Evolutionary conservation across 2,113 vertebrate species (phyloP).

Genomic region (Atractosteus spatula): DNA sequence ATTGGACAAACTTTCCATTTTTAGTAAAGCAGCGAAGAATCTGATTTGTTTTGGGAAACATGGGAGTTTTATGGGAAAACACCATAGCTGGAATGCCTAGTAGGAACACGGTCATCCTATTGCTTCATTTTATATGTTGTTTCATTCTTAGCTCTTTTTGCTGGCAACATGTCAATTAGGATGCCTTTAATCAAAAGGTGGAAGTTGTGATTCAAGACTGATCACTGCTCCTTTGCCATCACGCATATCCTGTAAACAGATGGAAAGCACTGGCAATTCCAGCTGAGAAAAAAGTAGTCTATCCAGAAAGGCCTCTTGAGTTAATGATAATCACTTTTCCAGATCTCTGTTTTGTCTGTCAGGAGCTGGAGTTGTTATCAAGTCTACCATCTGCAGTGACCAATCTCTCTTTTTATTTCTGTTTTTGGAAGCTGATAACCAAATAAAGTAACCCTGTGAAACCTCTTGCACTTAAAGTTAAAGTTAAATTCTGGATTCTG

Average conservation of each 20-base stretch:
- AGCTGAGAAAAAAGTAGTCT: background rate
- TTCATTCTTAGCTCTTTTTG: background rate
- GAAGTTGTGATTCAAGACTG: constrained; percentile 11
- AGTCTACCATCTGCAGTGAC: constrained; percentile 9
- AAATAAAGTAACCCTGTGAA: constrained; percentile 6
- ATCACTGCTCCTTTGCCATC: background rate
- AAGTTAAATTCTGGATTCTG: background rate
- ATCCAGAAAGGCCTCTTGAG: too few species aligned
- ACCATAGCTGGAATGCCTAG: background rate
- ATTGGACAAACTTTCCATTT: background rate
- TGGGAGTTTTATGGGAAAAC: background rate
- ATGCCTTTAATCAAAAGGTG: constrained; percentile 1
- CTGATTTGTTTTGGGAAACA: background rate
- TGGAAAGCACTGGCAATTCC: background rate
- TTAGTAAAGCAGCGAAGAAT: background rate
- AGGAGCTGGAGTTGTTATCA: constrained; percentile 18
- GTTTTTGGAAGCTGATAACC: constrained; percentile 18
- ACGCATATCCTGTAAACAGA: background rate
- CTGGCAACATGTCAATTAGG: background rate
- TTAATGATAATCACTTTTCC: background rate
- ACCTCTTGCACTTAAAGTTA: constrained; percentile 7
- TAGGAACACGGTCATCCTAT: background rate
- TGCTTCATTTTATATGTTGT: too few species aligned
- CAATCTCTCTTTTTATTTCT: background rate
- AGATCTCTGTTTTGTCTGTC: constrained; percentile 15